A percentile compares a stretch with the other conserved stretches of the same genome.
These are phyloP conservation scores for Chondrosia reniformis DNA, from an alignment of 37 sponge, comb jelly and placozoan genomes.

Conservation along the genomic window DNA sequence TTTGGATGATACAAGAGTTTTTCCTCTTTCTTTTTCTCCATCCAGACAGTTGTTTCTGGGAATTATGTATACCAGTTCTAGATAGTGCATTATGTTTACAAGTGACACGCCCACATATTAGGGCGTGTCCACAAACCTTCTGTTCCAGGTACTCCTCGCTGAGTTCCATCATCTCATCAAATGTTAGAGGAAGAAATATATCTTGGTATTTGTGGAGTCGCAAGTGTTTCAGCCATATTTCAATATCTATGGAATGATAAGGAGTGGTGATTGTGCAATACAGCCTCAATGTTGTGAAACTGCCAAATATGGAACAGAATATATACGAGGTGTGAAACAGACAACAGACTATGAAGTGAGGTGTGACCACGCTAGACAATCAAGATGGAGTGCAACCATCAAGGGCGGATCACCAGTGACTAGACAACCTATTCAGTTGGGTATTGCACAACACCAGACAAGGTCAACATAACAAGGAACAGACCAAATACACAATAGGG, in stretches of 20 bases:
- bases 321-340: too few relatives aligned
- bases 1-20: too few relatives aligned
- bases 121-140: constrained; percentile 50
- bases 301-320: too few relatives aligned
- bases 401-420: not conserved
- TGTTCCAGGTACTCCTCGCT: constrained; percentile 58
- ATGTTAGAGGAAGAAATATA: constrained; percentile 71
- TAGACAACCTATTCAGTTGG: too few relatives aligned
- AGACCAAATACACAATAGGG: not conserved
- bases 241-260: constrained; percentile 61
- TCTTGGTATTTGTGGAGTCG: constrained; percentile 90
- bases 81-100: too few relatives aligned
- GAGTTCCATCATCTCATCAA: constrained; percentile 72
- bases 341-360: too few relatives aligned
- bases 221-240: constrained; percentile 81
- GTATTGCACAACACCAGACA: too few relatives aligned
- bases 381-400: not conserved
- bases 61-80: too few relatives aligned
- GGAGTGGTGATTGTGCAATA: too few relatives aligned
- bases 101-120: too few relatives aligned
- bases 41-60: too few relatives aligned
- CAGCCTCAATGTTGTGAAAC: not conserved
- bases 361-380: not conserved
- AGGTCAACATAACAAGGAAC: not conserved
- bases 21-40: too few relatives aligned